phyloP scores from a whole-genome alignment of 2,888 invertebrate genomes.

The Tenthredo scrophulariae region DNA sequence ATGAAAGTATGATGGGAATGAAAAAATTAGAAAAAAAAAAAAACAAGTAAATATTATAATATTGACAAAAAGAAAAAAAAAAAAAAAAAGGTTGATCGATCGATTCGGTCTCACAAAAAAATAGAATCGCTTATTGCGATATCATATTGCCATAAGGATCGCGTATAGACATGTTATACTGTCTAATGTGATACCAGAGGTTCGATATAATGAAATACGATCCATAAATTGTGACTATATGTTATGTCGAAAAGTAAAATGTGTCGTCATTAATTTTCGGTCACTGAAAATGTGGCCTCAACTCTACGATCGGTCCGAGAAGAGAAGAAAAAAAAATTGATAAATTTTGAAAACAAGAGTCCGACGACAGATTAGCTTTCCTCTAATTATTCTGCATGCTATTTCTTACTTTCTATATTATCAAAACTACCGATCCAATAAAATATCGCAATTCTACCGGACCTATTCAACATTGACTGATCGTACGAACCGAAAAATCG shows the following conservation, averaged over 20 bases:
- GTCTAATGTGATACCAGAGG: slow-evolving; percentile 21
- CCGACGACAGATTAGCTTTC: background rate
- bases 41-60: background rate
- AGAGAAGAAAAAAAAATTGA: background rate
- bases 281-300: background rate
- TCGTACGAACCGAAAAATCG: background rate
- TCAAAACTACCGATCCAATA: background rate
- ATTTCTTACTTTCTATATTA: background rate
- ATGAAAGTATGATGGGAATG: background rate
- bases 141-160: slow-evolving; percentile 9
- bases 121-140: background rate
- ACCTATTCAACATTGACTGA: background rate
- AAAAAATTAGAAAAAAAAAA: background rate
- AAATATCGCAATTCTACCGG: slow-evolving; percentile 2
- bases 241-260: slow-evolving; percentile 1
- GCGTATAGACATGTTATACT: background rate
- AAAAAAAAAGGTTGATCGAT: slow-evolving; percentile 11
- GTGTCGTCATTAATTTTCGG: background rate
- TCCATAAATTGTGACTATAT: slow-evolving; percentile 6
- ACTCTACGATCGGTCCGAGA: background rate
- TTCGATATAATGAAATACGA: slow-evolving; percentile 32
- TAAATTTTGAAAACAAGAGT: background rate
- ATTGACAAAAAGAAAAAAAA: background rate
- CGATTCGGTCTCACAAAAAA: slow-evolving; percentile 21
- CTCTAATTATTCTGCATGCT: slow-evolving; percentile 1